These are phyloP conservation scores for Hypena proboscidalis DNA, from an alignment of 2,888 invertebrate species.

Conservation along the genomic window DNA sequence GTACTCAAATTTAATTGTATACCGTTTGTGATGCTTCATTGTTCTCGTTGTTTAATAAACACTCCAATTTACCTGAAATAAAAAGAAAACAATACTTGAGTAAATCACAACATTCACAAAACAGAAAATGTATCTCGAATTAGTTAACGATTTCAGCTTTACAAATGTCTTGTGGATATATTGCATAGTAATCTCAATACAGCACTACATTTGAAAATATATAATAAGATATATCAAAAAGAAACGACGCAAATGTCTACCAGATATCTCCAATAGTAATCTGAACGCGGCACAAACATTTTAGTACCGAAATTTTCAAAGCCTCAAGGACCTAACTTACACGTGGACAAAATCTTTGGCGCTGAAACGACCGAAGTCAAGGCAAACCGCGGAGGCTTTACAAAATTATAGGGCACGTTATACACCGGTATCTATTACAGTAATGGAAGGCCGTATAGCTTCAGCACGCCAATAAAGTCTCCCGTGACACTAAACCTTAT, in stretches of 20 bases:
- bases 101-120: too few relatives aligned
- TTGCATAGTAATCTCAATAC: too few relatives aligned
- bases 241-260: too few relatives aligned
- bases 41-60: constrained; percentile 10
- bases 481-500: constrained; percentile 45
- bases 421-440: constrained; percentile 40
- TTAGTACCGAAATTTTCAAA: neutral
- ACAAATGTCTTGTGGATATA: too few relatives aligned
- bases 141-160: too few relatives aligned
- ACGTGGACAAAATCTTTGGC: neutral
- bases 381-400: constrained; percentile 4
- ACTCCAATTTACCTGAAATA: constrained; percentile 34
- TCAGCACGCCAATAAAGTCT: constrained; percentile 47
- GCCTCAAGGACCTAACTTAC: neutral
- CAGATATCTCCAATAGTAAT: too few relatives aligned
- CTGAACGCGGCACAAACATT: neutral
- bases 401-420: constrained; percentile 18
- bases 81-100: constrained; percentile 9
- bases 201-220: too few relatives aligned
- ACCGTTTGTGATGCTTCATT: constrained; percentile 15
- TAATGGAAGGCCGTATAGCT: constrained; percentile 46
- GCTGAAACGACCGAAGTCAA: neutral
- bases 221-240: too few relatives aligned
- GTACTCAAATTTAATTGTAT: constrained; percentile 19
- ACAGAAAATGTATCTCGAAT: too few relatives aligned